Evolutionary conservation across 2,888 invertebrate species (phyloP), one percentile per base, ranked within the genome.

Genomic region (Axea sp.): DNA sequence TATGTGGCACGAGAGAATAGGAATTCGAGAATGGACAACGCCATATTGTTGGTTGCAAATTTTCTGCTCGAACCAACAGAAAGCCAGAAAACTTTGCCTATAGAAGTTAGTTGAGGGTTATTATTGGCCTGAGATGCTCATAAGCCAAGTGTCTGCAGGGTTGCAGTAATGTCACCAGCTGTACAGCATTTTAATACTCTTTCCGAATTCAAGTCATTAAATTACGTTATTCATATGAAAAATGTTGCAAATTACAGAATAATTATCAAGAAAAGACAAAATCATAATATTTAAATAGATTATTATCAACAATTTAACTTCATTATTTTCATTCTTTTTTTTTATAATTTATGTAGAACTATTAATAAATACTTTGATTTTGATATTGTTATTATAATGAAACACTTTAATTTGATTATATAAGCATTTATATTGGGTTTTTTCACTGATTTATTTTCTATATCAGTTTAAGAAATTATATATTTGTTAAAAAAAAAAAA

Each of bases 151-250:
- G 45, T 41, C 59, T 59, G 45, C 24, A 28, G 47, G 47, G 39
- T n/a, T 45, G 35, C 43, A 22, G 19, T 68, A 39, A 5, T 26
- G 26, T 43, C 33, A 9, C 73, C 80, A 77, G 78, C 81, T 81
- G 68, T 43, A 77, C 73, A 73, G 73, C 77, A 78, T 80, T 79
- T 76, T 78, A 79, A 72, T 59, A 77, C 73, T 72, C 75, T 80
- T 83, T 80, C 80, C 78, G 72, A 83, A 81, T 80, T 83, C 77
- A 79, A 81, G 79, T 78, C 77, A 75, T 75, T 75, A 80, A 84
- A 84, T 82, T 75, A 82, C 79, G 80, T 83, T 83, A 84, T 85
- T 85, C 82, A 82, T 2, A 19, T n/a, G n/a, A n/a, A n/a, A n/a
- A n/a, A n/a, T n/a, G n/a, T n/a, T n/a, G n/a, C n/a, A n/a, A n/a